Evolutionary conservation across 2,888 invertebrate genomes (phyloP).

Genomic region (Caenorhabditis macrosperma): DNA sequence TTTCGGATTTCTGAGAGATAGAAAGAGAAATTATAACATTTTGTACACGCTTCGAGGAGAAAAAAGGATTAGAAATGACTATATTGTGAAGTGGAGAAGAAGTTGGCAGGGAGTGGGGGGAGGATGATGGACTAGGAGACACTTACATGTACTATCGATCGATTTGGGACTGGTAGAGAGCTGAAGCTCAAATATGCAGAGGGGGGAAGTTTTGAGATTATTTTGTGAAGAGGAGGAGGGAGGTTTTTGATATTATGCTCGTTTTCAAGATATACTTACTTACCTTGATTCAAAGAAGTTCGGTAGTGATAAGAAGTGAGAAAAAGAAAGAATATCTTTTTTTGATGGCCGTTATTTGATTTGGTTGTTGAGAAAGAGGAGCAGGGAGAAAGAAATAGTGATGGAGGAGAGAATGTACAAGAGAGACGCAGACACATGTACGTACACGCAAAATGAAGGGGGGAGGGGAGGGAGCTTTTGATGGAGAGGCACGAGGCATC

Average conservation of each 20-base stretch:
- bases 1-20: slow-evolving; percentile 3
- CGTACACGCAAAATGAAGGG: slow-evolving; percentile 32
- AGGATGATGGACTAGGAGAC: slow-evolving; percentile 47
- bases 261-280: neutral
- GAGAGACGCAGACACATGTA: slow-evolving; percentile 52
- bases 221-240: neutral
- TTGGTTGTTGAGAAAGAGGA: slow-evolving; percentile 41
- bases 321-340: slow-evolving; percentile 2
- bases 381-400: slow-evolving; percentile 9
- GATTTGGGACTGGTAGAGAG: slow-evolving; percentile 19
- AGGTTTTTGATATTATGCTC: slow-evolving; percentile 20
- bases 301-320: slow-evolving; percentile 10
- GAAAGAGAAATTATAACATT: slow-evolving; percentile 18
- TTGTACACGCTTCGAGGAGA: slow-evolving; percentile 44
- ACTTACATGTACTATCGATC: slow-evolving; percentile 56
- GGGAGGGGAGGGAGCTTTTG: too few species aligned
- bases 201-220: slow-evolving; percentile 17
- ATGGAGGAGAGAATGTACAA: slow-evolving; percentile 38
- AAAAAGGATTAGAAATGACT: slow-evolving; percentile 42
- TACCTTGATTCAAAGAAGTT: slow-evolving; percentile 1
- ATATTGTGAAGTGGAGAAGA: neutral
- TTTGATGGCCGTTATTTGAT: slow-evolving; percentile 51
- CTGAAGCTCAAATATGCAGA: slow-evolving; percentile 21
- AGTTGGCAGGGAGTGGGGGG: slow-evolving; percentile 38
- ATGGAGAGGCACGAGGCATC: neutral